Conservation (phyloP, 2,113 vertebrate genomes). For the Sphaerodactylus townsendi region DNA sequence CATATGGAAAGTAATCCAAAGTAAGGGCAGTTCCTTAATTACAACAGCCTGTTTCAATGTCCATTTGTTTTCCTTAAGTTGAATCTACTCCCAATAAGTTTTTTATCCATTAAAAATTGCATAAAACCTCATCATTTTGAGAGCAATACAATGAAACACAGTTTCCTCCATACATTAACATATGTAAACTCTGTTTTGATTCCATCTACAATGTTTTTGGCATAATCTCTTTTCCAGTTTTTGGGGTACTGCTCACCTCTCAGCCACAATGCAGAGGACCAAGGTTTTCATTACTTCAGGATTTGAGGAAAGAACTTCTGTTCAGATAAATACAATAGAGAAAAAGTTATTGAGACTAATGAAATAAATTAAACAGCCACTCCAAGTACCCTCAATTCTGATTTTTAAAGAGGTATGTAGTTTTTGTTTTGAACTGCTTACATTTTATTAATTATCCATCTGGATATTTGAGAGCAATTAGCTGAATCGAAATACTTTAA, state of each 20-base stretch:
- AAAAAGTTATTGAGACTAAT: not conserved
- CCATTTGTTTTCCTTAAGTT: not conserved
- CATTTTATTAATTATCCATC: not conserved
- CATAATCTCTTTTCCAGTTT: too few species aligned
- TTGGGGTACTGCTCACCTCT: not conserved
- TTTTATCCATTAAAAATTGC: not conserved
- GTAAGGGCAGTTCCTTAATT: not conserved
- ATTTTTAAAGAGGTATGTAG: not conserved
- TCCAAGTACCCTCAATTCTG: not conserved
- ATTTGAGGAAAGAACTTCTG: not conserved
- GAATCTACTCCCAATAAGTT: not conserved
- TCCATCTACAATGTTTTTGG: not conserved
- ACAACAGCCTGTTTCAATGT: not conserved
- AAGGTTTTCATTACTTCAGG: not conserved
- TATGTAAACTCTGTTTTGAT: not conserved
- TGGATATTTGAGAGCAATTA: slow-evolving; percentile 52
- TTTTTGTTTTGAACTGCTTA: not conserved
- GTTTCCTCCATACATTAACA: too few species aligned
- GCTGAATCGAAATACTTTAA: slow-evolving; percentile 40
- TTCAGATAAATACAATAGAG: not conserved
- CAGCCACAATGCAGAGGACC: not conserved
- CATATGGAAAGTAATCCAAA: not conserved
- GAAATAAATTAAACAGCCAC: not conserved
- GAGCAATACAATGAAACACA: too few species aligned
- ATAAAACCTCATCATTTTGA: too few species aligned